Evolutionary conservation across 2,888 invertebrate genomes (phyloP).

Genomic region (Machimus rusticus): DNA sequence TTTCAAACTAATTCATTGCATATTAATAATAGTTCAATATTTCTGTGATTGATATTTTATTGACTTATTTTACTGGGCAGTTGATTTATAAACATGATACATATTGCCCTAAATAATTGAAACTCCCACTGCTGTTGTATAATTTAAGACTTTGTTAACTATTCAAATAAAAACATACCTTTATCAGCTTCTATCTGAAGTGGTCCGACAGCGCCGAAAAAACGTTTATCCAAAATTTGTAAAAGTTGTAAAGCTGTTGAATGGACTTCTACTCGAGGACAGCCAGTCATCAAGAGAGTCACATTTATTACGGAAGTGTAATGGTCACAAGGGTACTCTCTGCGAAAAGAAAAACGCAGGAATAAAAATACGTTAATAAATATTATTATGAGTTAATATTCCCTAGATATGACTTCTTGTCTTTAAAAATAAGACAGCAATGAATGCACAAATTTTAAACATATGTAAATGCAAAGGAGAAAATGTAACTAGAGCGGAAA

Average conservation of each 20-base stretch:
- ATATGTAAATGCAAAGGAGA: too few relatives aligned
- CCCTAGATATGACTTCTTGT: too few relatives aligned
- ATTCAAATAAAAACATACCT: slow-evolving; percentile 66
- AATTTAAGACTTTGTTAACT: background rate
- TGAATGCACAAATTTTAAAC: too few relatives aligned
- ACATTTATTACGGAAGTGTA: slow-evolving; percentile 98
- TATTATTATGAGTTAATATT: too few relatives aligned
- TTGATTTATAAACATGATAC: background rate
- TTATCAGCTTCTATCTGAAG: slow-evolving; percentile 76
- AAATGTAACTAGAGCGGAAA: too few relatives aligned
- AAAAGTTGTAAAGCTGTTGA: slow-evolving; percentile 93
- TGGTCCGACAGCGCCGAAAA: slow-evolving; percentile 84
- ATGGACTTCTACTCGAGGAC: slow-evolving; percentile 89
- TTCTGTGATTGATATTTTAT: background rate
- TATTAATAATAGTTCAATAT: background rate
- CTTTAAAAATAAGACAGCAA: too few relatives aligned
- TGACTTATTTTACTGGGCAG: background rate
- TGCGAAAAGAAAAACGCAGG: slow-evolving; percentile 60
- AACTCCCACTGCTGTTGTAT: background rate
- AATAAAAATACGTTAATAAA: background rate
- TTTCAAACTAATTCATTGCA: background rate
- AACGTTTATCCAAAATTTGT: slow-evolving; percentile 92
- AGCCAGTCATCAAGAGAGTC: slow-evolving; percentile 95
- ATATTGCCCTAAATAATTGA: background rate
- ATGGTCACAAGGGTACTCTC: slow-evolving; percentile 97